Evolutionary conservation across 2,888 invertebrate genomes (phyloP).

Genomic region (Nemotelus pantherinus): DNA sequence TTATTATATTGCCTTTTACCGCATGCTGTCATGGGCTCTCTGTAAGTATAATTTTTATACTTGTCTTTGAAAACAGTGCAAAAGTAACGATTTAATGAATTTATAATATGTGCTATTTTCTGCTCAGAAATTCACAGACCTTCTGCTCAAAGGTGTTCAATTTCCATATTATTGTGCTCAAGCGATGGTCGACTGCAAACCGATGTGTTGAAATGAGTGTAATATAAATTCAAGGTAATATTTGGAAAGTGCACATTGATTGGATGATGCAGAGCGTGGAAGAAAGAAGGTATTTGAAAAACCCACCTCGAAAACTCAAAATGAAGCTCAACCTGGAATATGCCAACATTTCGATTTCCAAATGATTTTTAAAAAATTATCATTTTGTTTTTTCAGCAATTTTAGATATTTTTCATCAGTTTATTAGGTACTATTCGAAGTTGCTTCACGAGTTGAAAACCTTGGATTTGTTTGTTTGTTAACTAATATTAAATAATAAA

Average conservation of each 20-base stretch:
- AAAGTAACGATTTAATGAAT: conserved; percentile 7
- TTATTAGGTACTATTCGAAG: no score
- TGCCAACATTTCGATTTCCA: neutral
- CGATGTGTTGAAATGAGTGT: conserved; percentile 60
- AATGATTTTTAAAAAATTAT: no score
- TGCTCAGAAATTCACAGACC: conserved; percentile 73
- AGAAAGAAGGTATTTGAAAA: no score
- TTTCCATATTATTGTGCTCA: conserved; percentile 77
- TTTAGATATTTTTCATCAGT: no score
- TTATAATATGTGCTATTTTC: conserved; percentile 50
- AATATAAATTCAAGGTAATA: neutral
- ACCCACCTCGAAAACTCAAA: no score
- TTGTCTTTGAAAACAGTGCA: conserved; percentile 72
- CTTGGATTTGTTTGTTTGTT: no score
- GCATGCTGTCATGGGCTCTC: no score
- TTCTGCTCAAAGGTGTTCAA: conserved; percentile 74
- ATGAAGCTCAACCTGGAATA: no score
- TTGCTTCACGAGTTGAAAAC: no score
- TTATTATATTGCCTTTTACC: conserved; percentile 73
- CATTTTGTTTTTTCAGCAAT: no score
- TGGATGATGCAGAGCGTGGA: no score
- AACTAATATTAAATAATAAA: no score
- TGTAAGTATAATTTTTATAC: conserved; percentile 69
- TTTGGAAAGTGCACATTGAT: neutral
- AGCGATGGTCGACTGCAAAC: conserved; percentile 73